Conservation (phyloP, 92 coral and sea anemone genomes). For the Pocillopora meandrina region DNA sequence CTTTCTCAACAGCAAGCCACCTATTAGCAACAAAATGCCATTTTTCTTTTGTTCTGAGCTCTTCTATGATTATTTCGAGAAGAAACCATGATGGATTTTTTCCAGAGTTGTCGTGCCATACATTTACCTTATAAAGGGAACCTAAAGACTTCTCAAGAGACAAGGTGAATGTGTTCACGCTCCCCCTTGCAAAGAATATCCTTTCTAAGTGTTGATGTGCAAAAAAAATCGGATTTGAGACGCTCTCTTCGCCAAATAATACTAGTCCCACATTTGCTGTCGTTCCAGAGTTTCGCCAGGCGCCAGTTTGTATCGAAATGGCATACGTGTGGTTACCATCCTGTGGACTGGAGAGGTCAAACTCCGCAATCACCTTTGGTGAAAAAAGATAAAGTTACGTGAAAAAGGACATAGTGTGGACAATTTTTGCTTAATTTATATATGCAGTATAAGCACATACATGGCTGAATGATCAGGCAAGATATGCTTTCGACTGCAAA, state of each 20-base stretch:
- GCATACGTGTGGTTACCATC: slow-evolving; percentile 62
- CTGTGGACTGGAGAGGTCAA: slow-evolving; percentile 26
- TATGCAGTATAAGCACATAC: no score
- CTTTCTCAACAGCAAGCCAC: slow-evolving; percentile 90
- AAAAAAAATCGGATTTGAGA: slow-evolving; percentile 65
- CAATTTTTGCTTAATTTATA: no score
- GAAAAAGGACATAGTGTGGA: no score
- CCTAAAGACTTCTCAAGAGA: slow-evolving; percentile 69
- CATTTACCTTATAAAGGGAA: slow-evolving; percentile 63
- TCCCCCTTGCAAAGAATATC: slow-evolving; percentile 83
- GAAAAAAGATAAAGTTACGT: background rate
- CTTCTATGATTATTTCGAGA: slow-evolving; percentile 63
- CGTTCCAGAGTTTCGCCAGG: slow-evolving; percentile 79
- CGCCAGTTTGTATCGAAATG: slow-evolving; percentile 77
- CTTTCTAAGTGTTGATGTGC: slow-evolving; percentile 47
- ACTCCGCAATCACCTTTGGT: slow-evolving; percentile 25
- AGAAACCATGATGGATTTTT: slow-evolving; percentile 84
- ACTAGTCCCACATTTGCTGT: slow-evolving; percentile 84
- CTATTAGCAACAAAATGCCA: slow-evolving; percentile 79
- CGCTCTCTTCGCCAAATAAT: slow-evolving; percentile 68
- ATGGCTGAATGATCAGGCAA: no score
- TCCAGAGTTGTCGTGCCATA: slow-evolving; percentile 92
- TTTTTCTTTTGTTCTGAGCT: slow-evolving; percentile 50
- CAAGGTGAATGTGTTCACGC: slow-evolving; percentile 70
- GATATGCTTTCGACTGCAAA: no score